These are phyloP conservation scores for Phania funesta DNA, from an alignment of 2,888 invertebrate species.

Conservation along the genomic window DNA sequence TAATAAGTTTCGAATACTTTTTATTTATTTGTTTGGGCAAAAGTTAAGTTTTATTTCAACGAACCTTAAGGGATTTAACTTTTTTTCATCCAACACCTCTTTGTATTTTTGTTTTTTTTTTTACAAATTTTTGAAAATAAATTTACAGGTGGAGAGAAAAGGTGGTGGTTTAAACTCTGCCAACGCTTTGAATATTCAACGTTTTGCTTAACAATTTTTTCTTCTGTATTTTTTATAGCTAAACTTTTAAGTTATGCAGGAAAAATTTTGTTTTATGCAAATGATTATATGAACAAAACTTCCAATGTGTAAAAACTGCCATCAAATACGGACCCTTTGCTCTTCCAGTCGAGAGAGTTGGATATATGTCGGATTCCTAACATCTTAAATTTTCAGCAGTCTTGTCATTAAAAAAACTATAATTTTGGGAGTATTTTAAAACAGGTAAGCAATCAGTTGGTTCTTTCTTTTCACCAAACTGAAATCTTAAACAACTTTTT, in stretches of 20 bases:
- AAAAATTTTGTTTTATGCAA: no score
- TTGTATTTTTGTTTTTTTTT: not conserved
- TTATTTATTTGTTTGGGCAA: slow-evolving; percentile 21
- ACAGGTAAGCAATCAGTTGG: no score
- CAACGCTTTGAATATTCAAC: not conserved
- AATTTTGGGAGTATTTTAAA: no score
- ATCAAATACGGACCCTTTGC: no score
- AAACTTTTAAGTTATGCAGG: not conserved
- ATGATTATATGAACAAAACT: no score
- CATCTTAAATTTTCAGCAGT: no score
- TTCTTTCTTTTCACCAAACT: no score
- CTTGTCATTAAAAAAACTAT: no score
- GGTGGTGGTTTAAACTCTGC: not conserved
- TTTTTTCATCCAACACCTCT: slow-evolving; percentile 11
- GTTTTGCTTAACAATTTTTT: not conserved
- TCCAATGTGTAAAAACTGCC: no score
- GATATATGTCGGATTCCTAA: no score
- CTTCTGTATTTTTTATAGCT: not conserved
- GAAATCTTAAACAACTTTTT: no score
- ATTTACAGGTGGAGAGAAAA: not conserved
- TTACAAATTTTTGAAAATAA: not conserved
- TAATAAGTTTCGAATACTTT: slow-evolving; percentile 44
- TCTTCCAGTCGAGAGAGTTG: no score
- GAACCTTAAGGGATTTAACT: slow-evolving; percentile 18
- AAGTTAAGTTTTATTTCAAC: slow-evolving; percentile 29